A percentile compares a stretch with the other conserved stretches of the same genome.
These are phyloP conservation scores for Icerya purchasi DNA, from an alignment of 2,888 invertebrate genomes.

Conservation along the genomic window DNA sequence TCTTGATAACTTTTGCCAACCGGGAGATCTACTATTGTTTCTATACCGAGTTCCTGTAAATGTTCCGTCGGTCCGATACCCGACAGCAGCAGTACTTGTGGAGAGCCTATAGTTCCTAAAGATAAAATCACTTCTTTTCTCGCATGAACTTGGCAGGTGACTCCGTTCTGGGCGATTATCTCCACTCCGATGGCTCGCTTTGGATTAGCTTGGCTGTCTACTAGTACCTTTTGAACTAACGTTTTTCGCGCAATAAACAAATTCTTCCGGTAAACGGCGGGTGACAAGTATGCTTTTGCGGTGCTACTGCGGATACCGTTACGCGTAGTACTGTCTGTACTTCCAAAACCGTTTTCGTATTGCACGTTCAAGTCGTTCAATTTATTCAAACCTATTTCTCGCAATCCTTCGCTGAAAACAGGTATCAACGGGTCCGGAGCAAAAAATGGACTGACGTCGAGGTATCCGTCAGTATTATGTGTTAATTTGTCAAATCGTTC, in stretches of 20 bases:
- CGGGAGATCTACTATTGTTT: constrained; percentile 37
- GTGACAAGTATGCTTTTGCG: constrained; percentile 56
- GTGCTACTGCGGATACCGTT: constrained; percentile 57
- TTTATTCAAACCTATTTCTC: neutral
- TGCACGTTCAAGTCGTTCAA: constrained; percentile 9
- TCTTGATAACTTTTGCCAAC: constrained; percentile 69
- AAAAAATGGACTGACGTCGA: constrained; percentile 10
- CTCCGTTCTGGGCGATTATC: constrained; percentile 34
- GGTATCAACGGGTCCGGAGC: constrained; percentile 3
- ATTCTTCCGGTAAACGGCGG: constrained; percentile 38
- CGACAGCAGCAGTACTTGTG: constrained; percentile 64
- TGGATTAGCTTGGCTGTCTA: constrained; percentile 17
- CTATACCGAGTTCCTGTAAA: constrained; percentile 35
- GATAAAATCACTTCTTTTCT: constrained; percentile 60
- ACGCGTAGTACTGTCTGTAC: constrained; percentile 22
- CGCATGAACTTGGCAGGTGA: constrained; percentile 32
- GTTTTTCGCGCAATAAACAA: constrained; percentile 48
- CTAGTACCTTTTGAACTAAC: constrained; percentile 41
- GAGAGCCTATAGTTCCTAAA: constrained; percentile 62
- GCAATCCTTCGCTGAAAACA: neutral
- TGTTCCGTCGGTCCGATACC: constrained; percentile 51
- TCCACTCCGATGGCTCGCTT: constrained; percentile 39
- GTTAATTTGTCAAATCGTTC: neutral
- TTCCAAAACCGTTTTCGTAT: constrained; percentile 2
- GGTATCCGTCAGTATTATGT: constrained; percentile 8